Conservation (phyloP, 2,113 vertebrate genomes). For the Catagonus wagneri region DNA sequence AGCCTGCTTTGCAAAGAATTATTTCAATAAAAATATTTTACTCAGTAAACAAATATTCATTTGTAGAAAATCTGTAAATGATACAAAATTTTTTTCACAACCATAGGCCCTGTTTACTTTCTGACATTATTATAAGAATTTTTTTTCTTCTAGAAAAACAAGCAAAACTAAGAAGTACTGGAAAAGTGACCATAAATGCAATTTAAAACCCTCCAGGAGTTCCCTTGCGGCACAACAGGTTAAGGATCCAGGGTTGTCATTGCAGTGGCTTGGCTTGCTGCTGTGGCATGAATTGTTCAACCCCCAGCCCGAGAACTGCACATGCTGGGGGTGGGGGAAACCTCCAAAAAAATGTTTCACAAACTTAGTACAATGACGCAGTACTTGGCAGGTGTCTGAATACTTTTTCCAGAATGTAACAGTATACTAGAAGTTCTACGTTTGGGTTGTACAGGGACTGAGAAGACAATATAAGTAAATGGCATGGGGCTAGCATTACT, state of each 20-base stretch:
- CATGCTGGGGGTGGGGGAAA: too few relatives aligned
- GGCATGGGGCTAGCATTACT: not conserved
- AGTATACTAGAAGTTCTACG: not conserved
- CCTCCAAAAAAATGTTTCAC: slow-evolving; percentile 36
- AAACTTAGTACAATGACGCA: not conserved
- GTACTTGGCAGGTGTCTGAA: not conserved
- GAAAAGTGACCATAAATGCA: not conserved
- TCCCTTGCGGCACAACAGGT: too few relatives aligned
- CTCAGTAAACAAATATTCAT: slow-evolving; percentile 52
- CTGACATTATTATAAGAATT: slow-evolving; percentile 10
- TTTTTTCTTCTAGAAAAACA: slow-evolving; percentile 32
- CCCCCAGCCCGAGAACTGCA: too few relatives aligned
- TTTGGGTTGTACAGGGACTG: not conserved
- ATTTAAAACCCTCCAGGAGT: slow-evolving; percentile 10
- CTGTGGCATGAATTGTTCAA: too few relatives aligned
- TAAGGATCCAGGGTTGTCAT: too few relatives aligned
- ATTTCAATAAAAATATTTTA: slow-evolving; percentile 54
- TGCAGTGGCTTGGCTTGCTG: too few relatives aligned
- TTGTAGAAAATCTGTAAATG: slow-evolving; percentile 69
- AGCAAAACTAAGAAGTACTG: slow-evolving; percentile 12
- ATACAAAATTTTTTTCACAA: slow-evolving; percentile 46
- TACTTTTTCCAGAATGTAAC: not conserved
- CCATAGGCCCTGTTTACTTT: slow-evolving; percentile 29
- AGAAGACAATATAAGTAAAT: not conserved
- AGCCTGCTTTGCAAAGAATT: slow-evolving; percentile 28